These are phyloP conservation scores for Gopherus evgoodei DNA, from an alignment of 2,113 vertebrate species.

Conservation along the genomic window DNA sequence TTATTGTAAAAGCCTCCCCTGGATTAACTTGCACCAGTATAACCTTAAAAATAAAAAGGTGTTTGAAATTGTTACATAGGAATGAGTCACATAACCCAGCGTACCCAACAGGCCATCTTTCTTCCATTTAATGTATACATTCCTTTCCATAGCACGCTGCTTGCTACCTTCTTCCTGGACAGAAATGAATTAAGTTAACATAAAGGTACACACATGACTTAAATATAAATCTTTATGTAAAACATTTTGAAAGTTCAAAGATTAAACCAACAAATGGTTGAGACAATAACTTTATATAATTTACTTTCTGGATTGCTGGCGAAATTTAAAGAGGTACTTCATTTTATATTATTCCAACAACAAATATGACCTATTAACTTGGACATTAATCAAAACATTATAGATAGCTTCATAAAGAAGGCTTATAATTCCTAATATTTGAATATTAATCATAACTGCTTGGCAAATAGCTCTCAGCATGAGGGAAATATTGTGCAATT, in stretches of 20 bases:
- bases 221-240: background rate
- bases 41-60: constrained; percentile 85
- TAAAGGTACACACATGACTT: background rate
- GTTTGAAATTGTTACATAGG: constrained; percentile 63
- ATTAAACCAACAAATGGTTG: background rate
- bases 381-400: constrained; percentile 54
- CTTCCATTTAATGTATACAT: background rate
- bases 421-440: background rate
- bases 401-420: background rate
- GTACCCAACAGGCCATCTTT: background rate
- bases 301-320: constrained; percentile 21
- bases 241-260: constrained; percentile 3
- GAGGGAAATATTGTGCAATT: background rate
- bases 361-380: constrained; percentile 24
- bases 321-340: constrained; percentile 39
- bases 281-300: constrained; percentile 2
- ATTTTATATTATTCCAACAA: constrained; percentile 43
- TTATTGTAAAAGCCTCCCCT: constrained; percentile 98
- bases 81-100: background rate
- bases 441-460: constrained; percentile 15
- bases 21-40: constrained; percentile 99
- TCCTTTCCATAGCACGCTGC: constrained; percentile 26
- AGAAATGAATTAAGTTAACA: constrained; percentile 11
- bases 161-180: constrained; percentile 2
- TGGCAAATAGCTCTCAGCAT: constrained; percentile 24